Evolutionary conservation across 2,797 vertebrate genomes (phyloP).

Genomic region (Naso thynnoides): DNA sequence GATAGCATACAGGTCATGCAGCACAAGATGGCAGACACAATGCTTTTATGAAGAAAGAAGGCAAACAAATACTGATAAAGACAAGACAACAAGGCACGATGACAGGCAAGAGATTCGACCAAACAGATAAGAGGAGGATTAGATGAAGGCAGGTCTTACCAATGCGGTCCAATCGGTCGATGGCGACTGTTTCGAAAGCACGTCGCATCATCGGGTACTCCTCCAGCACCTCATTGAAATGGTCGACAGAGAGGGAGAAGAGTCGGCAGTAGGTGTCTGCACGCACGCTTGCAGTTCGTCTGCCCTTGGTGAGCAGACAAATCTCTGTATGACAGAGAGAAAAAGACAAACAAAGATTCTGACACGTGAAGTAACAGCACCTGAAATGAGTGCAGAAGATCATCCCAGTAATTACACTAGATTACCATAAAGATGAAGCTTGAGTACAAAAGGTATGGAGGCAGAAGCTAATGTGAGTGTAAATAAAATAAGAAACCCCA

Average conservation of each 20-base stretch:
- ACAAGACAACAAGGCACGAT: conserved; percentile 81
- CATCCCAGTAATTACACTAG: conserved; percentile 38
- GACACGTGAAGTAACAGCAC: conserved; percentile 15
- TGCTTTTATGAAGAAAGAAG: conserved; percentile 79
- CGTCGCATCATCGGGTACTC: conserved; percentile 99
- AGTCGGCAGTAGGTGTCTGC: conserved; percentile 98
- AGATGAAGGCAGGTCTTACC: conserved; percentile 85
- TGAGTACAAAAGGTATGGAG: conserved; percentile 27
- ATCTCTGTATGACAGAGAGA: conserved; percentile 86
- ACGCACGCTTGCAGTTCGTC: conserved; percentile 96
- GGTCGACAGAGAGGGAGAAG: conserved; percentile 98
- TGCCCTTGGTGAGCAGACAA: conserved; percentile 96
- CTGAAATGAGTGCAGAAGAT: conserved; percentile 27
- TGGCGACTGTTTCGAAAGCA: conserved; percentile 96
- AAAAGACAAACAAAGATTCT: conserved; percentile 14
- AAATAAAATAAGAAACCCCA: conserved; percentile 69
- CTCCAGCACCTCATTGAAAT: conserved; percentile 98
- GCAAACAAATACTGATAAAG: conserved; percentile 75
- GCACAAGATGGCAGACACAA: conserved; percentile 84
- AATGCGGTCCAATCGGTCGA: conserved; percentile 96
- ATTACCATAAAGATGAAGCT: conserved; percentile 71
- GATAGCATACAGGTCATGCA: conserved; percentile 85
- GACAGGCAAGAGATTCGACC: conserved; percentile 78
- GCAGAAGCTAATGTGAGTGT: conserved; percentile 58
- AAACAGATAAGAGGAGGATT: conserved; percentile 51